Evolutionary conservation across 2,888 invertebrate genomes (phyloP).

Genomic region (Xanthorhoe designata): DNA sequence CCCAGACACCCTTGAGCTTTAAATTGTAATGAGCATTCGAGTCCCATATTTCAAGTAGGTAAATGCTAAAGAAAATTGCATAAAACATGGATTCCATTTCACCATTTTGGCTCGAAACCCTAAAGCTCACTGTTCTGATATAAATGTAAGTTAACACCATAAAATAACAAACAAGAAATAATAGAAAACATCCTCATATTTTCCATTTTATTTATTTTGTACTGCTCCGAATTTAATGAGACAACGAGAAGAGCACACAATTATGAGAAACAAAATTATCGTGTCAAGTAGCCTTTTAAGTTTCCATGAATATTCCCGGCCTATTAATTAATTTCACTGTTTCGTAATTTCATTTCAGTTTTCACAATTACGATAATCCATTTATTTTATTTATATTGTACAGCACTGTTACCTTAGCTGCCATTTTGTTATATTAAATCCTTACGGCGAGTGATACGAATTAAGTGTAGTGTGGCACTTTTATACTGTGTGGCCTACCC

Average conservation of each 20-base stretch:
- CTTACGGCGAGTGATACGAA: slow-evolving; percentile 77
- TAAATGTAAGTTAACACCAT: too few species aligned
- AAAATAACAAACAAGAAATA: neutral
- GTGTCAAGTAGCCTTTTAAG: neutral
- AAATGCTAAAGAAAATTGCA: neutral
- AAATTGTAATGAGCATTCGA: neutral
- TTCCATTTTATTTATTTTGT: neutral
- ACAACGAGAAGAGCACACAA: neutral
- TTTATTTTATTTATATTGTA: neutral
- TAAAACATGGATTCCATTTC: neutral
- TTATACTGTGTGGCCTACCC: slow-evolving; percentile 76
- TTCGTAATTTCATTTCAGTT: neutral
- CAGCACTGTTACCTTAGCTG: slow-evolving; percentile 71
- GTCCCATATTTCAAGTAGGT: neutral
- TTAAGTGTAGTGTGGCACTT: slow-evolving; percentile 66
- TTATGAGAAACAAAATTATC: neutral
- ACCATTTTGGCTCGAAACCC: neutral
- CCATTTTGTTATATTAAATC: slow-evolving; percentile 78
- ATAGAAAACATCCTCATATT: neutral
- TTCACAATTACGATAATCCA: neutral
- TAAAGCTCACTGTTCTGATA: too few species aligned
- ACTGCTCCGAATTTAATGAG: neutral
- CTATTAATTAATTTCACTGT: neutral
- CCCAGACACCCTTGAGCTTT: neutral
- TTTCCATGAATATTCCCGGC: neutral